Evolutionary conservation across 2,888 invertebrate genomes (phyloP), one percentile per base, ranked within the genome.

Genomic region (Carabus problematicus): DNA sequence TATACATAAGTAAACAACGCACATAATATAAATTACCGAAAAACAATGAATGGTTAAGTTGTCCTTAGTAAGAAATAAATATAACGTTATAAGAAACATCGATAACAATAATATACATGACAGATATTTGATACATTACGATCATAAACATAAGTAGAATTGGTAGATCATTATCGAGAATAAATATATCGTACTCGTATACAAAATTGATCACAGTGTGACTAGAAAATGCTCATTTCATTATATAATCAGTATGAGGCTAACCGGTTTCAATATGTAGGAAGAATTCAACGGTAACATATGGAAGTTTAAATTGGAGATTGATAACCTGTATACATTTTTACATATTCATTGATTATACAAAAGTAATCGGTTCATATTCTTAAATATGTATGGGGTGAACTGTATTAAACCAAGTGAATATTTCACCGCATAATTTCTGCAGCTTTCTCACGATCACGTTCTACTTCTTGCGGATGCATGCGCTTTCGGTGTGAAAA

Each of bases 401-500:
- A 52, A 40, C 16, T 52, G 29, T 9, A 69, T 63, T 61, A 74
- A 29, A 29, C 29, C 29, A 29, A 6, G 29, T 29, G 29, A 29
- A 29, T 45, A 45, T 78, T 79, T 84, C 83, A 85, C 82, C 84
- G 82, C 84, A 85, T 85, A 71, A 85, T 80, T 76, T 85, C 84
- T 3, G 85, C 85, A 16, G 85, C 85, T 70, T 84, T 79, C 73
- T 85, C 85, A 70, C 84, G 76, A 74, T 87, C 86, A 58, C 86
- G 78, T 75, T 86, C 84, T 11, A 86, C 85, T 76, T 86, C 86
- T 47, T 86, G 83, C 0, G 90, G 88, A 77, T 91, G 91, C 89
- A 90, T 89, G 61, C 90, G 83, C 77, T 86, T 90, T 73, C 89
- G 85, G 77, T 91, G 91, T 0, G 90, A 89, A 77, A 90, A 90